These are phyloP conservation scores for Melanotaenia boesemani DNA, from an alignment of 2,797 vertebrate species.

Conservation along the genomic window DNA sequence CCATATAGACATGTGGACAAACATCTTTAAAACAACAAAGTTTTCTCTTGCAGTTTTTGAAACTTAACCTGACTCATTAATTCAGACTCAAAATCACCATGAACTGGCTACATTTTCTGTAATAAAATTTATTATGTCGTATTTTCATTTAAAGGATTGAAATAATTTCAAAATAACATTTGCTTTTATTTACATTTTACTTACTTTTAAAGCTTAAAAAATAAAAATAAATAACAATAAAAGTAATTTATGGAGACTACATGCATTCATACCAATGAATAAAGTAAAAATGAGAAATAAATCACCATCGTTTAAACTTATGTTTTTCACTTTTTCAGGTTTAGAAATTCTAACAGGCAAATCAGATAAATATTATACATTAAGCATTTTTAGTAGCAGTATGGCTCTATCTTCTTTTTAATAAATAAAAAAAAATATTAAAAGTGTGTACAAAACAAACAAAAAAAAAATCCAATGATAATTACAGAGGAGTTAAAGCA, in stretches of 20 bases:
- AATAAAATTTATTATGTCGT: not conserved
- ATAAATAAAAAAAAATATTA: no score
- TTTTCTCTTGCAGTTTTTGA: not conserved
- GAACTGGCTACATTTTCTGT: not conserved
- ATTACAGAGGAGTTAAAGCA: constrained; percentile 19
- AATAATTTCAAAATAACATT: not conserved
- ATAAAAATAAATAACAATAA: not conserved
- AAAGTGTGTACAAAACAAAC: not conserved
- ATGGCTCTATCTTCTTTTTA: no score
- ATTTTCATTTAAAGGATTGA: not conserved
- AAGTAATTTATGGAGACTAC: not conserved
- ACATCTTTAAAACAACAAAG: not conserved
- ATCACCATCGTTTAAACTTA: constrained; percentile 30
- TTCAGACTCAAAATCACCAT: not conserved
- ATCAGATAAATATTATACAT: constrained; percentile 1
- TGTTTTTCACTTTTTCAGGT: constrained; percentile 37
- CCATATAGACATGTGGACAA: no score
- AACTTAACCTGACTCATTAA: not conserved
- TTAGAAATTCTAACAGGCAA: not conserved
- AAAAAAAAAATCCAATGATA: not conserved
- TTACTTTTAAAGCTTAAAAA: not conserved
- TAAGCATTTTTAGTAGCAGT: not conserved
- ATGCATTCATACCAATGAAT: constrained; percentile 11
- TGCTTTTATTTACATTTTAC: not conserved
- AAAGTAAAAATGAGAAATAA: constrained; percentile 5